Conservation (phyloP, 2,113 vertebrate genomes). For the Actenoides lindsayi region DNA sequence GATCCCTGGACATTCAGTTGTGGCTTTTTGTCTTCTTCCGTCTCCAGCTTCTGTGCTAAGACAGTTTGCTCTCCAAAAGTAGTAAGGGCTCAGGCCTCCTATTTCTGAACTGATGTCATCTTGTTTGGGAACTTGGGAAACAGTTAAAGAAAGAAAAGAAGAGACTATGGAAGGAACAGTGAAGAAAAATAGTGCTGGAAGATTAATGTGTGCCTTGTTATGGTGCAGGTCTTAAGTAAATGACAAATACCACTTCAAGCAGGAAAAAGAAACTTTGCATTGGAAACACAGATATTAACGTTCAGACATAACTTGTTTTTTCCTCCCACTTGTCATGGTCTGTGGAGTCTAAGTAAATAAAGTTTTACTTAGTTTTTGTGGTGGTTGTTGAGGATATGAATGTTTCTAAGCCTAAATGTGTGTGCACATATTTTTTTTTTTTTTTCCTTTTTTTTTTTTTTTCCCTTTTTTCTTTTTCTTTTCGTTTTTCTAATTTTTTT, state of each 20-base stretch:
- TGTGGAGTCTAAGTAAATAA: background rate
- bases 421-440: no score
- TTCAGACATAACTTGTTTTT: background rate
- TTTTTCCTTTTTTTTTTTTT: no score
- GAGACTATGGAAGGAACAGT: background rate
- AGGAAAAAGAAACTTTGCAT: conserved; percentile 1
- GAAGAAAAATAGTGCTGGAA: background rate
- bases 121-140: background rate
- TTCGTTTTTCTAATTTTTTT: no score
- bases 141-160: background rate
- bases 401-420: background rate
- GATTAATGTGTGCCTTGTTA: background rate
- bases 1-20: conserved; percentile 52
- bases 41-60: conserved; percentile 52
- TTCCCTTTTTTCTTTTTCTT: no score
- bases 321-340: background rate
- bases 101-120: conserved; percentile 14
- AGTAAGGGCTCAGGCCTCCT: background rate
- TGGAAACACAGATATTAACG: background rate
- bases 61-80: conserved; percentile 30
- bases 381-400: background rate
- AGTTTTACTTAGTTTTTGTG: background rate
- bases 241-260: background rate
- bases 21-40: conserved; percentile 56
- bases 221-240: background rate